phyloP scores from a whole-genome alignment of 2,888 invertebrate genomes.

The Pammene fasciana region DNA sequence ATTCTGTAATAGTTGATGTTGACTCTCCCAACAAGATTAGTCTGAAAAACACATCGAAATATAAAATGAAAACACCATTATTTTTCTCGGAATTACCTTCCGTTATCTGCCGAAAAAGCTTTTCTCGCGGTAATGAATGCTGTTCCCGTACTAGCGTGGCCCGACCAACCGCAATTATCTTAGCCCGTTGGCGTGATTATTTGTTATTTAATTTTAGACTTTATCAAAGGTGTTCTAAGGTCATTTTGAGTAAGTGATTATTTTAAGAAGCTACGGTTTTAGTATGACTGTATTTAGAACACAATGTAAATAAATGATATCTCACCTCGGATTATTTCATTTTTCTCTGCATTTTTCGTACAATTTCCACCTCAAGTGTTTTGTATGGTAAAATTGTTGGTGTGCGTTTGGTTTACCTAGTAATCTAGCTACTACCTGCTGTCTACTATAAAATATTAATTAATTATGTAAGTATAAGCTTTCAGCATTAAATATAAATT shows the following conservation, averaged over 20 bases:
- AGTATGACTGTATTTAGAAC: constrained; percentile 3
- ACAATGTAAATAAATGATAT: constrained; percentile 30
- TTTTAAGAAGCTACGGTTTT: background rate
- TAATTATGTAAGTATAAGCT: too few species aligned
- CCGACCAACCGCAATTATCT: constrained; percentile 13
- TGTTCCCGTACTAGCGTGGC: constrained; percentile 44
- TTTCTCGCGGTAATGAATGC: constrained; percentile 52
- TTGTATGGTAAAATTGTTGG: too few species aligned
- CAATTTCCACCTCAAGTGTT: constrained; percentile 1
- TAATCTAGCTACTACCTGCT: too few species aligned
- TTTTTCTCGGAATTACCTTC: constrained; percentile 55
- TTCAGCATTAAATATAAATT: too few species aligned
- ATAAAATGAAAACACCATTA: constrained; percentile 58
- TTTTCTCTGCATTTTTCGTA: background rate
- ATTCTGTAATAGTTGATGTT: background rate
- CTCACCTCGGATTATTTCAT: constrained; percentile 19
- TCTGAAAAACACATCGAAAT: constrained; percentile 43
- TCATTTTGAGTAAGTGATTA: background rate
- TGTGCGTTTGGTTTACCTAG: too few species aligned
- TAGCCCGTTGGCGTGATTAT: constrained; percentile 1
- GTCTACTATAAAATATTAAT: too few species aligned
- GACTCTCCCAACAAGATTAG: background rate
- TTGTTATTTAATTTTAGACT: background rate
- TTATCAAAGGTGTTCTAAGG: background rate
- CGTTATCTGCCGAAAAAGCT: constrained; percentile 52